Conservation (phyloP, 2,113 vertebrate species). For the Sander vitreus region DNA sequence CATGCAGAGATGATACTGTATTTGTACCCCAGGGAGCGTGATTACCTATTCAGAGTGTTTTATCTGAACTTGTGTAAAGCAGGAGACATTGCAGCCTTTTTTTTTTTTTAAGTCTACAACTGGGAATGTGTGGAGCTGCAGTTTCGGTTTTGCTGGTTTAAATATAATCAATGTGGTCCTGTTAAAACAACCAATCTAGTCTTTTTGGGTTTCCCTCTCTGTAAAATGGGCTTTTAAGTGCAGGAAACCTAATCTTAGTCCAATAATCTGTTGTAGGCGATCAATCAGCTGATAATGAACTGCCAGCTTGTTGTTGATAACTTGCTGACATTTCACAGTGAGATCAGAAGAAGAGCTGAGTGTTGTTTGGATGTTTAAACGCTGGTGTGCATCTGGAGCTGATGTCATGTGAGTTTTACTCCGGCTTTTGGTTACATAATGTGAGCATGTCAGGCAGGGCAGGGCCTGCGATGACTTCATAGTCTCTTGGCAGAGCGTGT, state of each 20-base stretch:
- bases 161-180: slow-evolving; percentile 18
- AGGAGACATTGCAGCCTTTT: neutral
- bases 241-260: neutral
- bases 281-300: slow-evolving; percentile 33
- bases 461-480: slow-evolving; percentile 57
- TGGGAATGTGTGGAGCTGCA: slow-evolving; percentile 20
- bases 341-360: slow-evolving; percentile 24
- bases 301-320: slow-evolving; percentile 36
- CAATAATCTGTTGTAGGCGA: neutral
- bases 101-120: neutral
- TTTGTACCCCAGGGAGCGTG: slow-evolving; percentile 59
- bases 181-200: slow-evolving; percentile 11
- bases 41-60: slow-evolving; percentile 53
- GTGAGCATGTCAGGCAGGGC: slow-evolving; percentile 34
- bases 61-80: slow-evolving; percentile 47
- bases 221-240: neutral
- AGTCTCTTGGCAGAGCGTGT: slow-evolving; percentile 41
- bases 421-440: slow-evolving; percentile 62
- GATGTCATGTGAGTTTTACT: slow-evolving; percentile 61
- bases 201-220: neutral
- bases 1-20: slow-evolving; percentile 31
- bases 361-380: slow-evolving; percentile 30
- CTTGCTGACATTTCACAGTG: slow-evolving; percentile 21
- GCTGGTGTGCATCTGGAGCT: slow-evolving; percentile 22
- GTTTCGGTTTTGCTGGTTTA: slow-evolving; percentile 15